These are phyloP conservation scores for Lycopodina hypogea DNA, from an alignment of 37 sponge, comb jelly and placozoan genomes.

Conservation along the genomic window DNA sequence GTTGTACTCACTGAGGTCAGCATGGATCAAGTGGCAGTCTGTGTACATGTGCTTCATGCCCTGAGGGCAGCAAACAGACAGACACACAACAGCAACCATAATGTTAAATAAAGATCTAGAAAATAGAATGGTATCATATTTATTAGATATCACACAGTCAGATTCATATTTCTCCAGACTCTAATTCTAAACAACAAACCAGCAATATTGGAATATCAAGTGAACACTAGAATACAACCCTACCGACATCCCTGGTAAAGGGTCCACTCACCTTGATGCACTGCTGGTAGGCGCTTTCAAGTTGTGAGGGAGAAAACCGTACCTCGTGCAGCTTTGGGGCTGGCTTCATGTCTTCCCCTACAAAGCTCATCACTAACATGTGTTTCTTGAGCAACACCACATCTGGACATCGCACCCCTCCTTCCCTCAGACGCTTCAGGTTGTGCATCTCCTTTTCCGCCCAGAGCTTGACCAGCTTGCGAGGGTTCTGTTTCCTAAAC, in stretches of 20 bases:
- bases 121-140: not conserved
- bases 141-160: not conserved
- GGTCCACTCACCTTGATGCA: constrained; percentile 52
- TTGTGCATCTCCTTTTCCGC: constrained; percentile 97
- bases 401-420: constrained; percentile 78
- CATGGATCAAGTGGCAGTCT: constrained; percentile 81
- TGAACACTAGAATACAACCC: too few relatives aligned
- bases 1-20: constrained; percentile 96
- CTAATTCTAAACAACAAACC: too few relatives aligned
- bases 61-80: constrained; percentile 21
- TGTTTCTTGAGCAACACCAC: constrained; percentile 84
- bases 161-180: too few relatives aligned
- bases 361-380: constrained; percentile 91
- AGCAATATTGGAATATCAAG: too few relatives aligned
- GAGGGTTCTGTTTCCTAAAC: constrained; percentile 77
- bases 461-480: constrained; percentile 82
- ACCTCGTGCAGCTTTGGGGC: constrained; percentile 88
- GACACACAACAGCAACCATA: too few relatives aligned
- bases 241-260: too few relatives aligned
- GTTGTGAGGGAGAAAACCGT: constrained; percentile 45
- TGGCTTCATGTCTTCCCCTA: constrained; percentile 75
- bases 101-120: not conserved
- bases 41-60: constrained; percentile 81
- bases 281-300: constrained; percentile 85
- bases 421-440: constrained; percentile 66